Conservation (phyloP, 2,888 invertebrate genomes). For the Hipparchia sbordonii region DNA sequence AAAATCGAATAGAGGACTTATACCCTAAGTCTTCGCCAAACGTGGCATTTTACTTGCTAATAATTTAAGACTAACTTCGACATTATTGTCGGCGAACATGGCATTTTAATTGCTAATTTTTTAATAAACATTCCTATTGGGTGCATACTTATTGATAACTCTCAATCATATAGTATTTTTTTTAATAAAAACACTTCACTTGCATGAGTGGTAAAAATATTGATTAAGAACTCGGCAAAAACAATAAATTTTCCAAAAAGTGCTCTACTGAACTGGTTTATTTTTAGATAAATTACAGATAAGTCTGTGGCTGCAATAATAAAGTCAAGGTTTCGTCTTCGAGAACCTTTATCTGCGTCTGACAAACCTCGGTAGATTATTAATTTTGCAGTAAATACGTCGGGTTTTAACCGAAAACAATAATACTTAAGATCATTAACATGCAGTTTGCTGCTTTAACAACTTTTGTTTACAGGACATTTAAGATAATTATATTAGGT, state of each 20-base stretch:
- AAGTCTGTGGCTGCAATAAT: not conserved
- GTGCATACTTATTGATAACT: too few relatives aligned
- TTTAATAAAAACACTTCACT: too few relatives aligned
- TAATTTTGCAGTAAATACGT: not conserved
- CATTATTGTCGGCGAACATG: too few relatives aligned
- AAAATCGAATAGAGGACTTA: too few relatives aligned
- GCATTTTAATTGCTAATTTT: too few relatives aligned
- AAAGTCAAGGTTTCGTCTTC: not conserved
- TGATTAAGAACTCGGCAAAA: too few relatives aligned
- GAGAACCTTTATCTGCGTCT: not conserved
- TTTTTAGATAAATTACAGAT: not conserved
- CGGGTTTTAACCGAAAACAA: not conserved
- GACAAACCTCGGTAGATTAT: slow-evolving; percentile 2
- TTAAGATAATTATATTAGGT: slow-evolving; percentile 42
- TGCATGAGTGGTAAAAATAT: not conserved
- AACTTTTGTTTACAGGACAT: slow-evolving; percentile 30
- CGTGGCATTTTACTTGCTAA: too few relatives aligned
- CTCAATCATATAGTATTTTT: too few relatives aligned
- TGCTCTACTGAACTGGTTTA: not conserved
- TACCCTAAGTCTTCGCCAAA: too few relatives aligned
- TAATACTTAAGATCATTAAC: not conserved
- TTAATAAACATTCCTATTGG: too few relatives aligned
- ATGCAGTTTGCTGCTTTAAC: slow-evolving; percentile 8
- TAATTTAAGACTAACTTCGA: too few relatives aligned
- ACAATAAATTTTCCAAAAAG: not conserved